Conservation (phyloP, 2,888 invertebrate species). For the Tetrapedia diversipes region DNA sequence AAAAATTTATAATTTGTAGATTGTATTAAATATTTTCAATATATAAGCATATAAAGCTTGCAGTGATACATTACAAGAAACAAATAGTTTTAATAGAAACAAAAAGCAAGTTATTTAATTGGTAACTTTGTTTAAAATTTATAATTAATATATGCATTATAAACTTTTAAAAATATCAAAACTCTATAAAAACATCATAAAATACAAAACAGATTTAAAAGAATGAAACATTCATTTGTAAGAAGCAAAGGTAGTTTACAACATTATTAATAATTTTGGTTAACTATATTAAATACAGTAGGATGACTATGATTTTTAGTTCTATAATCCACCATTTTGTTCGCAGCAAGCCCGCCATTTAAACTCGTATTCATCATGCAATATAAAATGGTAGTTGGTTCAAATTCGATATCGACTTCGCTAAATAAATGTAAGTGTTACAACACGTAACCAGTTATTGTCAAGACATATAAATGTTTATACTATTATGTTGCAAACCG, state of each 20-base stretch:
- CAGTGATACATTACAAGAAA: no score
- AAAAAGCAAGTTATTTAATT: no score
- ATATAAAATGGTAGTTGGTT: conserved; percentile 10
- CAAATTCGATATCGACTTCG: no score
- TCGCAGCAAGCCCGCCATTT: conserved; percentile 8
- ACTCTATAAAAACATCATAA: not conserved
- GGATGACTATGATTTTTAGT: conserved; percentile 21
- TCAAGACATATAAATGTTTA: no score
- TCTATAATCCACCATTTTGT: conserved; percentile 46
- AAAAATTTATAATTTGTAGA: no score
- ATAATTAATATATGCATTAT: no score
- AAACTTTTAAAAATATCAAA: not conserved
- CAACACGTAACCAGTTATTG: not conserved
- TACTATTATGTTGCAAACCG: not conserved
- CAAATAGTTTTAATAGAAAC: no score
- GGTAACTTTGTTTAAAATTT: no score
- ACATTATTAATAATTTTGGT: not conserved
- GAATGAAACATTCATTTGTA: not conserved
- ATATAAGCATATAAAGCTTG: no score
- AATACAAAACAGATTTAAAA: not conserved
- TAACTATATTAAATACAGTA: not conserved
- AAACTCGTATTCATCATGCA: not conserved
- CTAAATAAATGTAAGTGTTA: no score
- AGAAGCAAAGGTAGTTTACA: not conserved
- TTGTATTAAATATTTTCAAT: no score